Evolutionary conservation across 2,113 vertebrate species (phyloP).

Genomic region (Sterrhoptilus dennistouni): DNA sequence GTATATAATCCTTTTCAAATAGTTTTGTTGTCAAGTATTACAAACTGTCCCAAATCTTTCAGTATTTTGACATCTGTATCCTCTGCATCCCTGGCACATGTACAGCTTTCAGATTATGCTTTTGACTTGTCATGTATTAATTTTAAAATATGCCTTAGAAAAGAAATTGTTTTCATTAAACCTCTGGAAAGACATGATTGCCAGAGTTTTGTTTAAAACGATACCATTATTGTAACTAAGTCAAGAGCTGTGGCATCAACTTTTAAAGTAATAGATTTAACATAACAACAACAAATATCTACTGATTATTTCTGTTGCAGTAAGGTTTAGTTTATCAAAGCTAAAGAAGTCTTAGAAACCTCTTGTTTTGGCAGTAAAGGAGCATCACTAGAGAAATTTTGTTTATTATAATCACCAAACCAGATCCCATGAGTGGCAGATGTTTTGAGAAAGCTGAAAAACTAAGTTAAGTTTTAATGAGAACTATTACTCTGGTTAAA

Average conservation of each 20-base stretch:
- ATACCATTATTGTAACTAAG: background rate
- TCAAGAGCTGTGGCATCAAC: background rate
- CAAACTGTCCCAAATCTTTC: background rate
- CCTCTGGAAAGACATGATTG: background rate
- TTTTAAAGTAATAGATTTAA: background rate
- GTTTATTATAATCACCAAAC: conserved; percentile 6
- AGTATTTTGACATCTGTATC: background rate
- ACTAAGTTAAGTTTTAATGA: conserved; percentile 30
- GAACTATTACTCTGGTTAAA: conserved; percentile 21
- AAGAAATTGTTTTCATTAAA: background rate
- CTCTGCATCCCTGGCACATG: background rate
- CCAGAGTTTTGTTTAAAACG: background rate
- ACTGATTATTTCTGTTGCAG: background rate
- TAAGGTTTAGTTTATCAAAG: background rate
- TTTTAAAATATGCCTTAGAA: background rate
- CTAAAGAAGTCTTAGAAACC: background rate
- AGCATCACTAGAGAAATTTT: background rate
- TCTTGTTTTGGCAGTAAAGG: background rate
- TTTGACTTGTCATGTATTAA: background rate
- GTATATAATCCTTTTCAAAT: background rate
- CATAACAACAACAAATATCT: background rate
- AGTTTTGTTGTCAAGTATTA: background rate
- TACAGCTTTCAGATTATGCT: background rate
- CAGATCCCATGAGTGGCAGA: background rate
- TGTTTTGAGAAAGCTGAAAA: conserved; percentile 17